phyloP scores from a whole-genome alignment of 92 coral and sea anemone genomes.

The Galaxea fascicularis region DNA sequence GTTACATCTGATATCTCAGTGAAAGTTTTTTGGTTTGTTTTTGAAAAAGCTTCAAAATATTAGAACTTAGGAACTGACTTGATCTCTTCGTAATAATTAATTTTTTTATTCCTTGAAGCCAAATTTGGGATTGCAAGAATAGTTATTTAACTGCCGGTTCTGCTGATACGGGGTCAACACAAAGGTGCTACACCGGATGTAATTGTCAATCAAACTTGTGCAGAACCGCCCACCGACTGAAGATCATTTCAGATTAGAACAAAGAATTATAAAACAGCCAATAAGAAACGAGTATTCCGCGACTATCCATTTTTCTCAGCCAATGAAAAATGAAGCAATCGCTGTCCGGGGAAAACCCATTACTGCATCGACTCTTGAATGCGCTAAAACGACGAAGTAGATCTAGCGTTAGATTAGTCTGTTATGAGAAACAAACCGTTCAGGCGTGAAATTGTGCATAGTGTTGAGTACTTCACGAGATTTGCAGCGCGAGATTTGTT shows the following conservation, averaged over 20 bases:
- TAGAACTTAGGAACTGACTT: not conserved
- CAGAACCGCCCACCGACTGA: constrained; percentile 5
- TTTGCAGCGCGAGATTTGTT: constrained; percentile 10
- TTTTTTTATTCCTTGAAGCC: not conserved
- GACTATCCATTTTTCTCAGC: not conserved
- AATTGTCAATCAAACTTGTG: constrained; percentile 30
- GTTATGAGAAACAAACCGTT: not conserved
- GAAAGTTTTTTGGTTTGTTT: no score
- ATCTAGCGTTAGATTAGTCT: not conserved
- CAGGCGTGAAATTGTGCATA: not conserved
- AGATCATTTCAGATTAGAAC: not conserved
- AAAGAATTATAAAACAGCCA: not conserved
- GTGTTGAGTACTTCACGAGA: not conserved
- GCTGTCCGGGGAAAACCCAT: constrained; percentile 34
- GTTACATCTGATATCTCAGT: no score
- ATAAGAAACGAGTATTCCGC: not conserved
- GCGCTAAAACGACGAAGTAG: constrained; percentile 40
- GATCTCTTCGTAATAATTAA: not conserved
- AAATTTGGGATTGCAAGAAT: not conserved
- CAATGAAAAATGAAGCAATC: constrained; percentile 24
- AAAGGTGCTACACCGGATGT: constrained; percentile 29
- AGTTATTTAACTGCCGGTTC: constrained; percentile 27
- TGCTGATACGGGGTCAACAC: constrained; percentile 41
- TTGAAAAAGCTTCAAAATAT: no score
- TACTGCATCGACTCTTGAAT: not conserved